These are phyloP conservation scores for Protosalanx chinensis DNA, from an alignment of 2,797 vertebrate genomes.

Conservation along the genomic window DNA sequence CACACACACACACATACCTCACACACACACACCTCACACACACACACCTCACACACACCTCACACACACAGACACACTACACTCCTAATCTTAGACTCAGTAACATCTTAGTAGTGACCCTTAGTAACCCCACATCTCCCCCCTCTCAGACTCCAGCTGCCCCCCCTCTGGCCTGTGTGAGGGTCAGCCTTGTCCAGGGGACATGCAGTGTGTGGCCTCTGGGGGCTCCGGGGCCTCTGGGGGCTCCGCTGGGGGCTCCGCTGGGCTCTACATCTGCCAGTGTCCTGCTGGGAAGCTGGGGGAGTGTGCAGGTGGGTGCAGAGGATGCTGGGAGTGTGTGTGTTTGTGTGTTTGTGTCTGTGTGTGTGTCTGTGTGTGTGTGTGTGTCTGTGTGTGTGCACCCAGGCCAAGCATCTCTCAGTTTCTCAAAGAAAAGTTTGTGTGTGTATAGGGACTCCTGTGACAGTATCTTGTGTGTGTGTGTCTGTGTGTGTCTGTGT, in stretches of 20 bases:
- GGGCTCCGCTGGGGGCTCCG: conserved; percentile 78
- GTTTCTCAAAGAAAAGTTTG: conserved; percentile 97
- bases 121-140: no score
- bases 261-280: conserved; percentile 88
- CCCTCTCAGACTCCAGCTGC: conserved; percentile 14
- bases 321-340: no score
- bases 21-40: background rate
- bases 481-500: no score
- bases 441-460: no score
- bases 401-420: conserved; percentile 95
- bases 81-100: no score
- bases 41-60: background rate
- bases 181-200: conserved; percentile 88
- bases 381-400: conserved; percentile 53
- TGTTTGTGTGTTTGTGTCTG: no score
- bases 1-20: background rate
- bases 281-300: conserved; percentile 94
- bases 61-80: background rate
- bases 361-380: conserved; percentile 12
- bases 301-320: conserved; percentile 85
- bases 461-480: no score
- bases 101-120: background rate
- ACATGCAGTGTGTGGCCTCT: conserved; percentile 92
- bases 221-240: no score
- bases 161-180: conserved; percentile 77